These are phyloP conservation scores for Netta rufina DNA, from an alignment of 2,797 vertebrate genomes.

Conservation along the genomic window DNA sequence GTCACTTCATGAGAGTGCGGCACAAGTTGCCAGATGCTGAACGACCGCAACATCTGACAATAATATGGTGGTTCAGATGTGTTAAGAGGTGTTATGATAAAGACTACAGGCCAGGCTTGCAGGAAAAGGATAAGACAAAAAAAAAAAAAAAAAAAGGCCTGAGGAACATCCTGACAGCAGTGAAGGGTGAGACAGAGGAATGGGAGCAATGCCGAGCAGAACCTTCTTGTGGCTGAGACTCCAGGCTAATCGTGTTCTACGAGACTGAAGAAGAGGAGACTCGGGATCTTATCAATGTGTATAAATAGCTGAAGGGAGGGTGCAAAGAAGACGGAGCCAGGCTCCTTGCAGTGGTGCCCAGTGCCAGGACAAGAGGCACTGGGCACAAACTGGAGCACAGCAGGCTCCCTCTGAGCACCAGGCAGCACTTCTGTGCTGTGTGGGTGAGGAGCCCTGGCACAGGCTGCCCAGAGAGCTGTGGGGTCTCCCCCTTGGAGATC, in stretches of 20 bases:
- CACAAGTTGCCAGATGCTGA: neutral
- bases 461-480: too few species aligned
- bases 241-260: neutral
- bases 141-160: neutral
- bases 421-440: neutral
- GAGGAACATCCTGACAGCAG: neutral
- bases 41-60: neutral
- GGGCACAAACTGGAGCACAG: too few species aligned
- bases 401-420: too few species aligned
- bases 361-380: too few species aligned
- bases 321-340: neutral
- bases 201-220: neutral
- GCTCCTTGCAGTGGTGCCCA: neutral
- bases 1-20: neutral
- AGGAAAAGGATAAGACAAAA: neutral
- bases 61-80: neutral
- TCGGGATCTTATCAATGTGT: neutral
- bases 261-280: neutral
- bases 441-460: too few species aligned
- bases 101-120: neutral
- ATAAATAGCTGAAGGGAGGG: neutral
- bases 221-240: neutral
- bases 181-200: neutral
- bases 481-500: too few species aligned
- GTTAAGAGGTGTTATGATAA: neutral